A percentile compares a stretch with the other conserved stretches of the same genome.
Evolutionary conservation across 2,797 vertebrate genomes (phyloP).

Genomic region (Lophius americanus): DNA sequence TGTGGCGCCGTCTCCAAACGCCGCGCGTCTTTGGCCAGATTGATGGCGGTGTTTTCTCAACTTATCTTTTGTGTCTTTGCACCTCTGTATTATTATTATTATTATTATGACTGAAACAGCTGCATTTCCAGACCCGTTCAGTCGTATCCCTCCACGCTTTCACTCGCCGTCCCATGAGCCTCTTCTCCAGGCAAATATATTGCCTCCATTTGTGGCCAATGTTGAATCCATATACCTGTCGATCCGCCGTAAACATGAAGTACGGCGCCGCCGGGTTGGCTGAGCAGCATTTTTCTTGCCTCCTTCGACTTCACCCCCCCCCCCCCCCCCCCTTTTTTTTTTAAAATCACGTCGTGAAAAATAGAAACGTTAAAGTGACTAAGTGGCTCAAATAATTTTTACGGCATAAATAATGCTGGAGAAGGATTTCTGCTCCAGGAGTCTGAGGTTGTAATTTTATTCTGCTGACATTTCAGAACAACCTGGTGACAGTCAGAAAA

Average conservation of each 20-base stretch:
- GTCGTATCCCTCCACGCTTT: slow-evolving; percentile 10
- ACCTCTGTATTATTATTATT: too few relatives aligned
- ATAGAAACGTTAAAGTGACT: slow-evolving; percentile 70
- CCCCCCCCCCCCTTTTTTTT: neutral
- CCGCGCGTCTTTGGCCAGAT: too few relatives aligned
- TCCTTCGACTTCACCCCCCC: slow-evolving; percentile 49
- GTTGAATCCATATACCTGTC: slow-evolving; percentile 69
- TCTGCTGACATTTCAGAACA: slow-evolving; percentile 52
- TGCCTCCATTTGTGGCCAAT: slow-evolving; percentile 59
- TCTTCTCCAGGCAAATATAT: slow-evolving; percentile 54
- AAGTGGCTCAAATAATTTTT: slow-evolving; percentile 58
- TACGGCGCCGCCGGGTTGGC: slow-evolving; percentile 35
- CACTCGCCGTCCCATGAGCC: slow-evolving; percentile 46
- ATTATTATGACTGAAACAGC: slow-evolving; percentile 33
- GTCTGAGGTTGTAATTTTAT: slow-evolving; percentile 34
- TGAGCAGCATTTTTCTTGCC: slow-evolving; percentile 48
- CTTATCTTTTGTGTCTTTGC: too few relatives aligned
- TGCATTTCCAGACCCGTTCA: slow-evolving; percentile 24
- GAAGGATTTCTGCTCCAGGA: slow-evolving; percentile 21
- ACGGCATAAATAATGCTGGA: slow-evolving; percentile 55
- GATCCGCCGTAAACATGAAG: slow-evolving; percentile 62
- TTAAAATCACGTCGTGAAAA: slow-evolving; percentile 58
- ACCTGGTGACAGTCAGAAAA: slow-evolving; percentile 44
- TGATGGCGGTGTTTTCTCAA: too few relatives aligned
- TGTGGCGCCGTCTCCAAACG: too few relatives aligned